These are phyloP conservation scores for Cyanoliseus patagonus DNA, from an alignment of 2,113 vertebrate genomes.

Conservation along the genomic window DNA sequence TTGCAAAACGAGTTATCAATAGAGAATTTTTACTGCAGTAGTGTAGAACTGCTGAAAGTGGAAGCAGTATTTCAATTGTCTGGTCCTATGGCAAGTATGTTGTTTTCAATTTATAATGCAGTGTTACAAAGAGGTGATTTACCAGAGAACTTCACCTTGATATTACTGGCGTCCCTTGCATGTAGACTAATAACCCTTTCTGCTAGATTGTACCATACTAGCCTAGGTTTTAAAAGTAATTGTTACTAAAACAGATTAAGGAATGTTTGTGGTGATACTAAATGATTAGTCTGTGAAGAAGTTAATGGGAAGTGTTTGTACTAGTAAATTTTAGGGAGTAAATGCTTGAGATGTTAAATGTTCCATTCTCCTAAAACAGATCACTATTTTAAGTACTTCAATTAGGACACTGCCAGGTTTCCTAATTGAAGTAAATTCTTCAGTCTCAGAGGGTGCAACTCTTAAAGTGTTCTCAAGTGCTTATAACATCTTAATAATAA, in stretches of 20 bases:
- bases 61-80: neutral
- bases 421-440: neutral
- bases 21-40: neutral
- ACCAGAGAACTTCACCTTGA: neutral
- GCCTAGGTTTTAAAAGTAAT: neutral
- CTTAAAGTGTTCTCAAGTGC: neutral
- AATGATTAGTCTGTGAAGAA: neutral
- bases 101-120: neutral
- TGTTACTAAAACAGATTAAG: neutral
- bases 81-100: neutral
- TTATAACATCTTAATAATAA: neutral
- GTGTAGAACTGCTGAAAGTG: neutral
- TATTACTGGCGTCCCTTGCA: neutral
- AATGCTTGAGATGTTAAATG: neutral
- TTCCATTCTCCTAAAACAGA: neutral
- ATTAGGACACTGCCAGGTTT: neutral
- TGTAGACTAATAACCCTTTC: neutral
- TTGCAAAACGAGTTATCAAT: neutral
- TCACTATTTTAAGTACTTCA: neutral
- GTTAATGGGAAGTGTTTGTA: neutral
- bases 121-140: neutral
- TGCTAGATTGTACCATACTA: neutral
- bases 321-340: neutral
- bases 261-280: neutral
- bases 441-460: neutral